Conservation (phyloP, 2,888 invertebrate species). For the Eremobia ochroleuca region DNA sequence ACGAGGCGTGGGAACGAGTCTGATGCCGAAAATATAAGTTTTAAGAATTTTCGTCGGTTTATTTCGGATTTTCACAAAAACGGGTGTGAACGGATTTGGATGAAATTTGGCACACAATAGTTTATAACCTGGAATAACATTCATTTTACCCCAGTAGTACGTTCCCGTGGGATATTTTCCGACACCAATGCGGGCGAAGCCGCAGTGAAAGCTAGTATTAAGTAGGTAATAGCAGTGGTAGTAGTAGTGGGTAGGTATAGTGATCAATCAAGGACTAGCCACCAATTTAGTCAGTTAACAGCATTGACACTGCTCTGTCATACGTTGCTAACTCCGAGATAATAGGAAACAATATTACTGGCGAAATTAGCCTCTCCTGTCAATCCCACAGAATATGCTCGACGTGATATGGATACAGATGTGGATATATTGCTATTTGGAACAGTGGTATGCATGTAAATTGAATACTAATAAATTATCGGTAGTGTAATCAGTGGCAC, state of each 20-base stretch:
- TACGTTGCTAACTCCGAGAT: conserved; percentile 48
- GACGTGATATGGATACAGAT: conserved; percentile 3
- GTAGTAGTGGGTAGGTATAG: no score
- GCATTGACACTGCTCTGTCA: conserved; percentile 46
- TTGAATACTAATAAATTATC: conserved; percentile 53
- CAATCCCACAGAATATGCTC: conserved; percentile 36
- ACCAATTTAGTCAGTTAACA: conserved; percentile 27
- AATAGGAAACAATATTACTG: conserved; percentile 54
- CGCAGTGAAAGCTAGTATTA: not conserved
- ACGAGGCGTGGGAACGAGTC: not conserved
- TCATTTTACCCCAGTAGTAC: not conserved
- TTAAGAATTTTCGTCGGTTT: not conserved
- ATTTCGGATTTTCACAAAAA: not conserved
- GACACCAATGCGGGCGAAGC: not conserved
- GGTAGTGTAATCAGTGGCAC: conserved; percentile 20
- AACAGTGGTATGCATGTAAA: conserved; percentile 35
- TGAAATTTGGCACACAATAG: not conserved
- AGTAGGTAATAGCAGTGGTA: no score
- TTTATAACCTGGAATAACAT: not conserved
- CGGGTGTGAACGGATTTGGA: not conserved
- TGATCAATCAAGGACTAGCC: conserved; percentile 43
- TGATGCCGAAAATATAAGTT: not conserved
- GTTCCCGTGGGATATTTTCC: not conserved
- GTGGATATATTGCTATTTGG: conserved; percentile 15
- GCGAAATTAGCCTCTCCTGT: conserved; percentile 46